Base-by-base conservation (phyloP, 2,113 vertebrate genomes). In the Cervus canadensis region DNA sequence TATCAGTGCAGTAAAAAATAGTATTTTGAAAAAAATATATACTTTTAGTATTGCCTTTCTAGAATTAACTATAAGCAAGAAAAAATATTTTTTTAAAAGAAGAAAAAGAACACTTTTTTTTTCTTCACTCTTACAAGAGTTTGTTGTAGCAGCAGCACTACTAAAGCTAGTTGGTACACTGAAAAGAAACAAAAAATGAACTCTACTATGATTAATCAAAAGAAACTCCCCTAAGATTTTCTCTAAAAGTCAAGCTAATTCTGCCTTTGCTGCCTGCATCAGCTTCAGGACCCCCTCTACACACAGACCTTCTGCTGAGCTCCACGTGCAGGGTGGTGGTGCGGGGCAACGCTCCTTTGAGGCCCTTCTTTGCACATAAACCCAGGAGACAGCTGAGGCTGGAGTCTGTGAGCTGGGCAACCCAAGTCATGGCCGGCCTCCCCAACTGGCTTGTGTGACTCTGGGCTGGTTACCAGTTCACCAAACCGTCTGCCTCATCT, bases 41-140 rank as follows among this genome's bases (percentile, higher is more conserved):
- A 98, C 98, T 98, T 99, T 99, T 99, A 99, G 98, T 99, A 99
- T 99, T 99, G 99, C 98, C 99, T 99, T 99, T 99, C 98, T 99
- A 99, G 98, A 98, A 98, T 98, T 98, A 98, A 98, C 98, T 98
- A 98, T 97, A 98, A 98, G 94, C 98, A 98, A 99, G 98, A 98
- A 98, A 99, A 97, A 98, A 96, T 94, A 90, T 45, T 84, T 83
- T 98, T 97, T 96, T 94, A 62, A 96, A 98, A 97, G 98, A 98
- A 78, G 97, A 98, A 99, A 99, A 98, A 98, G 48, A 94, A 97
- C 36, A 87, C 48, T 74, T 97, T 89, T 94, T 94, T 98, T 64
- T 93, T 84, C 98, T 98, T 98, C 98, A 98, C 97, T 98, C 98
- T 98, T 60, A 48, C 78, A 97, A 97, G 98, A 98, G 95, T 98